Conservation (phyloP, 1,140 invertebrate genomes). For the Achatina immaculata region DNA sequence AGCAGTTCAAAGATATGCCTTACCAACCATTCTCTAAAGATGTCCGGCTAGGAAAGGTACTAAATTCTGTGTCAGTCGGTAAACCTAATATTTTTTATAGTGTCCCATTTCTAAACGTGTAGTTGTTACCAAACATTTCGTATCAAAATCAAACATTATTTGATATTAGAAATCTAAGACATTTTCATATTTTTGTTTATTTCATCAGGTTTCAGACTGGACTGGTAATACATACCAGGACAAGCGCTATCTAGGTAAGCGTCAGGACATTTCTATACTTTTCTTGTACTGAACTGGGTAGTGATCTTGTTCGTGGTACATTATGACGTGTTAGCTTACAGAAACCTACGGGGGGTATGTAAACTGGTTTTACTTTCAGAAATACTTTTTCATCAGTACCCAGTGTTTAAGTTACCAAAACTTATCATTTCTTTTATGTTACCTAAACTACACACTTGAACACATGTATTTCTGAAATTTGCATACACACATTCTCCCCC, state of each 20-base stretch:
- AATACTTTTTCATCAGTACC: too few relatives aligned
- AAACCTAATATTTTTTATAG: neutral
- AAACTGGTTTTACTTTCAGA: too few relatives aligned
- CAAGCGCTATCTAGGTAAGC: slow-evolving; percentile 92
- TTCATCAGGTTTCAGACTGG: slow-evolving; percentile 92
- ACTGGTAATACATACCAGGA: slow-evolving; percentile 94
- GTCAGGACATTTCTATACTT: neutral
- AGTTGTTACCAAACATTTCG: neutral
- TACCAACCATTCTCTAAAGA: slow-evolving; percentile 98
- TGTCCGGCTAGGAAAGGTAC: slow-evolving; percentile 92
- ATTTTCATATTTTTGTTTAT: neutral
- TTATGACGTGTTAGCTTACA: too few relatives aligned
- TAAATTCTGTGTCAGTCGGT: neutral
- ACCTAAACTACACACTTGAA: too few relatives aligned
- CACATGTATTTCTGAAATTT: too few relatives aligned
- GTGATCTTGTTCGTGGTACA: too few relatives aligned
- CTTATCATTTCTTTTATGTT: too few relatives aligned
- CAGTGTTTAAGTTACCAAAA: too few relatives aligned
- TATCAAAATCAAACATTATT: too few relatives aligned
- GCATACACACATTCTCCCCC: too few relatives aligned
- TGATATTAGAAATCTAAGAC: neutral
- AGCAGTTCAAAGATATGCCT: slow-evolving; percentile 97
- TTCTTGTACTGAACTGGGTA: neutral
- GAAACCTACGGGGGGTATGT: too few relatives aligned
- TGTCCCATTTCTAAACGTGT: neutral